Conservation (phyloP, 2,888 invertebrate genomes). For the Willowsia nigromaculata region DNA sequence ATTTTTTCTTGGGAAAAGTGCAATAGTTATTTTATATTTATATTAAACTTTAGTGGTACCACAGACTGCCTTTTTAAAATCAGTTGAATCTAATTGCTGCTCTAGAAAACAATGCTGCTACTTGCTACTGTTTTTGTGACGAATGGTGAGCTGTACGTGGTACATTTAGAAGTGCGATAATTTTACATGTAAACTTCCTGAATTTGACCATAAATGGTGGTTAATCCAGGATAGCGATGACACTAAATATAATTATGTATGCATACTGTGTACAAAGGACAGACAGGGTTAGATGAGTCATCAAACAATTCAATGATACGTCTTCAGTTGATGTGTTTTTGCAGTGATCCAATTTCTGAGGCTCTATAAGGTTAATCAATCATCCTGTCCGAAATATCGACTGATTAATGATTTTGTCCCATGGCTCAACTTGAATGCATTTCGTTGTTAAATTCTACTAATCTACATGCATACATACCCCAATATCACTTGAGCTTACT, state of each 20-base stretch:
- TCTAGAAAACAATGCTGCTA: background rate
- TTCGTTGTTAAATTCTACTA: too few relatives aligned
- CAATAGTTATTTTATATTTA: slow-evolving; percentile 3
- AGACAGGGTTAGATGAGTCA: slow-evolving; percentile 54
- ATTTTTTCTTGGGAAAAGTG: slow-evolving; percentile 30
- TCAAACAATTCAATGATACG: slow-evolving; percentile 39
- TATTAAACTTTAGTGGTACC: too few relatives aligned
- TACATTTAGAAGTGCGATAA: too few relatives aligned
- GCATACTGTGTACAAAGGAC: background rate
- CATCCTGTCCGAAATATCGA: slow-evolving; percentile 55
- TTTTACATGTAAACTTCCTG: background rate
- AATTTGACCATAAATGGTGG: background rate
- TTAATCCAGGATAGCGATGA: background rate
- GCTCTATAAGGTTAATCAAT: slow-evolving; percentile 55
- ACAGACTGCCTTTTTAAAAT: background rate
- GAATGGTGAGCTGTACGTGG: too few relatives aligned
- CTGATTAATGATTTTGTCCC: slow-evolving; percentile 57
- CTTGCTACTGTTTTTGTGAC: background rate
- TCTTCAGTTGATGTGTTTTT: background rate
- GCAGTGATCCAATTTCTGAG: slow-evolving; percentile 15
- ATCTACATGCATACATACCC: background rate
- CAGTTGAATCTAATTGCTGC: background rate
- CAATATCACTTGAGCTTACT: too few relatives aligned
- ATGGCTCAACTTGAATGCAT: background rate
- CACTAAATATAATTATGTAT: too few relatives aligned